A percentile compares a stretch with the other conserved stretches of the same genome.
phyloP scores from a whole-genome alignment of 2,113 vertebrate species.

The Callospermophilus lateralis region DNA sequence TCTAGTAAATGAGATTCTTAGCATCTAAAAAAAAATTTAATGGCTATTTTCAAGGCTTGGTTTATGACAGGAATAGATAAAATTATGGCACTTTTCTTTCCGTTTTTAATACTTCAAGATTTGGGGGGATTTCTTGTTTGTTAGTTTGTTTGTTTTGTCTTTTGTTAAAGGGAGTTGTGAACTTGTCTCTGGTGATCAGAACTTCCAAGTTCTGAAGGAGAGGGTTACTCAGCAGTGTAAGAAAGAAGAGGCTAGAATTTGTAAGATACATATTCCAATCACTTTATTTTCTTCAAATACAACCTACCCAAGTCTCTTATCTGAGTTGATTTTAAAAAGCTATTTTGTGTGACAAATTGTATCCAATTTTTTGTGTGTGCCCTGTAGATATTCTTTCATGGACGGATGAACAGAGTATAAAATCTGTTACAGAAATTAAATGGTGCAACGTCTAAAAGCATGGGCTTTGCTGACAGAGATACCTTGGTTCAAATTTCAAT shows the following conservation, averaged over 20 bases:
- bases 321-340: conserved; percentile 61
- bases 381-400: conserved; percentile 65
- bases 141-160: background rate
- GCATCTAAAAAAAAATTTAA: background rate
- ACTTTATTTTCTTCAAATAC: conserved; percentile 66
- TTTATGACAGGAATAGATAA: background rate
- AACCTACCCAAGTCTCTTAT: conserved; percentile 39
- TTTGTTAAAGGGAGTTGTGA: background rate
- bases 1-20: background rate
- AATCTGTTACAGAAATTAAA: conserved; percentile 65
- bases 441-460: conserved; percentile 16
- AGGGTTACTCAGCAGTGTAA: background rate
- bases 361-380: conserved; percentile 45
- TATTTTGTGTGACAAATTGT: conserved; percentile 74
- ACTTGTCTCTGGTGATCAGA: background rate
- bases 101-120: background rate
- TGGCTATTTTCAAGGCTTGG: background rate
- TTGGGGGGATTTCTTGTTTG: background rate
- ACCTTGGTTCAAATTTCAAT: conserved; percentile 1
- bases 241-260: conserved; percentile 40
- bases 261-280: background rate
- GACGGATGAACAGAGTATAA: conserved; percentile 56
- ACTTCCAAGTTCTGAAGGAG: background rate
- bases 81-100: background rate
- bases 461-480: conserved; percentile 23